Conservation (phyloP, 2,113 vertebrate genomes). For the Eira barbara region DNA sequence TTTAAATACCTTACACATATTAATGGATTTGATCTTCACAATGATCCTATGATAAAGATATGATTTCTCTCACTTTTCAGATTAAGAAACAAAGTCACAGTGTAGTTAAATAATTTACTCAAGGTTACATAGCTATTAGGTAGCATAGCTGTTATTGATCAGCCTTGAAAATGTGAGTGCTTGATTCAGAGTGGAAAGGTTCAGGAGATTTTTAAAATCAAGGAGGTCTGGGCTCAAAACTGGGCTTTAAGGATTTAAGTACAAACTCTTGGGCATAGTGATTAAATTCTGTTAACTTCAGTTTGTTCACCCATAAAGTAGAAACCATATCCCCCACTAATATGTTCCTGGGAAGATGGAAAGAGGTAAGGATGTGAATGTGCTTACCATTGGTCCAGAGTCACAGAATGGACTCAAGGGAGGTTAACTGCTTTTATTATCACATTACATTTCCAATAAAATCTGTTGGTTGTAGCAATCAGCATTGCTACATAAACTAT, state of each 20-base stretch:
- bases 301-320: background rate
- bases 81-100: background rate
- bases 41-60: background rate
- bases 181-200: background rate
- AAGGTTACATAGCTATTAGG: background rate
- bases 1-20: background rate
- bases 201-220: background rate
- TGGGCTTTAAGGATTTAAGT: background rate
- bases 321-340: background rate
- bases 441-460: background rate
- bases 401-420: background rate
- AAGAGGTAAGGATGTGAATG: background rate
- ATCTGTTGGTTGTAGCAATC: background rate
- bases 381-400: background rate
- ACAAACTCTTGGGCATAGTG: background rate
- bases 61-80: background rate
- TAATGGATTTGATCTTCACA: slow-evolving; percentile 4
- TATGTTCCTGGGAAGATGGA: background rate
- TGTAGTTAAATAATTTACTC: background rate
- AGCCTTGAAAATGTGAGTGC: slow-evolving; percentile 34
- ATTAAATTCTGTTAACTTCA: slow-evolving; percentile 18
- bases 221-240: background rate
- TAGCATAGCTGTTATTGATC: background rate
- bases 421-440: background rate
- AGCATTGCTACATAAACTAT: background rate